Evolutionary conservation across 2,888 invertebrate species (phyloP), one percentile per base, ranked within the genome.

Genomic region (Lamellibrachia satsuma): DNA sequence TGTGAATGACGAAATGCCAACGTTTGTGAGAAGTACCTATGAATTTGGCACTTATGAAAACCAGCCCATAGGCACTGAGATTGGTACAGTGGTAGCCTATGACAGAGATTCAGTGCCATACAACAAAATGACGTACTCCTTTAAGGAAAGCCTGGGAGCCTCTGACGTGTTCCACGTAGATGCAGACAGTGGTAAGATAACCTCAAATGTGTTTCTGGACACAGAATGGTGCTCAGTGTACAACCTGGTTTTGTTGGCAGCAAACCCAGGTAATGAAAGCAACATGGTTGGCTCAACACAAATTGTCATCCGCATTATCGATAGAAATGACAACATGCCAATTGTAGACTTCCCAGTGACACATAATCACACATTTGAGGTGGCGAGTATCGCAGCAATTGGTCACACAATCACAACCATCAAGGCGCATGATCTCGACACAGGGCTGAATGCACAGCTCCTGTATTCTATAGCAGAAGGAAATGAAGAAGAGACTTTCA

Each of bases 1-100:
- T 91, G 93, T 94, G 27, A 96, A 96, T 91, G 96, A 96, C 92
- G 95, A 96, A 91, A 92, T 93, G 1, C 96, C 96, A 0, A 93
- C 94, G 11, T 95, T 96, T 92, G 75, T 6, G 75, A 75, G 22
- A n/a, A 90, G 55, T 39, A 52, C 15, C 7, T 94, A 93, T 90
- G 55, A 57, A 22, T 93, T 94, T 91, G 90, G 52, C 75, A 90
- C 93, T 11, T 92, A 75, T 4, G 94, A 94, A 92, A 93, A 94
- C 91, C 90, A 91, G 39, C 92, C 93, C 3, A 91, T 93, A 57
- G 93, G 92, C 9, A 93, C 93, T 9, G 60, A 93, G n/a, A 91
- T 94, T 57, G 93, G 93, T 15, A 57, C 91, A 52, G 92, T 94
- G 6, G 52, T n/a, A 11, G 94, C 94, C 6, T 90, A 27, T 8